Evolutionary conservation across 2,113 vertebrate genomes (phyloP).

Genomic region (Ancistrus triradiatus): DNA sequence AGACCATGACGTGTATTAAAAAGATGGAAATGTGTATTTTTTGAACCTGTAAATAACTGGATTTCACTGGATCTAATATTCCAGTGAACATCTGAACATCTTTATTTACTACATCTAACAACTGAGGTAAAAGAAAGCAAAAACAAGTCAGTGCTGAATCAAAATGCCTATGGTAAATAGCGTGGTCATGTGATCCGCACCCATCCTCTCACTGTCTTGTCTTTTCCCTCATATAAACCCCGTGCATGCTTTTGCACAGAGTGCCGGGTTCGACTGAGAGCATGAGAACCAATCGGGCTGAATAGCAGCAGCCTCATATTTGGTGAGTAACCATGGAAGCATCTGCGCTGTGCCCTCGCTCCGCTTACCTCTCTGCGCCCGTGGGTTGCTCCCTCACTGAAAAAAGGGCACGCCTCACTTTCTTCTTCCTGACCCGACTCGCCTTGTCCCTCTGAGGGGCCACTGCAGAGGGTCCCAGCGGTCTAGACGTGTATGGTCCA

Average conservation of each 20-base stretch:
- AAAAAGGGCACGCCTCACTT: slow-evolving; percentile 85
- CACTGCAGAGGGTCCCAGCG: slow-evolving; percentile 82
- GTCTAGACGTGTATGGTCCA: slow-evolving; percentile 95
- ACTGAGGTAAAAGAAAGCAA: neutral
- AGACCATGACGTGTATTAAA: no score
- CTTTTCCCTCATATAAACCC: slow-evolving; percentile 8
- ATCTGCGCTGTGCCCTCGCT: slow-evolving; percentile 88
- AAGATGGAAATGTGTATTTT: no score
- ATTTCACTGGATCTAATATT: no score
- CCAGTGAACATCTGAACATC: no score
- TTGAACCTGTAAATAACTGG: no score
- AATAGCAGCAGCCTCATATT: slow-evolving; percentile 93
- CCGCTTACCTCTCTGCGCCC: slow-evolving; percentile 97
- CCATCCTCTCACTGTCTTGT: neutral
- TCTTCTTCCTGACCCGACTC: slow-evolving; percentile 89
- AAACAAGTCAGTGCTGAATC: neutral
- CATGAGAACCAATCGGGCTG: slow-evolving; percentile 90
- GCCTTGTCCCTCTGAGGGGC: slow-evolving; percentile 87
- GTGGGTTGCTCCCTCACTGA: slow-evolving; percentile 84
- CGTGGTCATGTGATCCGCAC: slow-evolving; percentile 73
- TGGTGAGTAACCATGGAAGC: slow-evolving; percentile 98
- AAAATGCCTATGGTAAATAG: slow-evolving; percentile 20
- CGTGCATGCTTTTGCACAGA: slow-evolving; percentile 57
- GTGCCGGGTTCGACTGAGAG: slow-evolving; percentile 84
- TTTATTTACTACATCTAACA: no score